These are phyloP conservation scores for Rhodophaea formosa DNA, from an alignment of 2,888 invertebrate genomes.

Conservation along the genomic window DNA sequence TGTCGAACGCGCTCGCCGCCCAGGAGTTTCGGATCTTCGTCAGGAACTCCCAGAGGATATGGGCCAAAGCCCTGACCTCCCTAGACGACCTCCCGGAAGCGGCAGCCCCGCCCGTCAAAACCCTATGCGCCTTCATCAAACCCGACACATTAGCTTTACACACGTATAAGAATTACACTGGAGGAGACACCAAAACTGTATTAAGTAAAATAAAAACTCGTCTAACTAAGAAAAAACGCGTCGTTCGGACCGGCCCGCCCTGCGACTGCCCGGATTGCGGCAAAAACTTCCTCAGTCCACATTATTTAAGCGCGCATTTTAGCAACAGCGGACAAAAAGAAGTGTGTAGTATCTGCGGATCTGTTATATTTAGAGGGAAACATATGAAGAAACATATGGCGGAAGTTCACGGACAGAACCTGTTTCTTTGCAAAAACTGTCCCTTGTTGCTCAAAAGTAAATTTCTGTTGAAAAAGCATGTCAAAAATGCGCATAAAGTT, in stretches of 20 bases:
- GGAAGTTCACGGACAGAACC: slow-evolving; percentile 43
- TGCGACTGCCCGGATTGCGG: slow-evolving; percentile 62
- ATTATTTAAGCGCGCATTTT: slow-evolving; percentile 57
- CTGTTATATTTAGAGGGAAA: slow-evolving; percentile 45
- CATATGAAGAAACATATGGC: slow-evolving; percentile 54
- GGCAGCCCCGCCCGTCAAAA: slow-evolving; percentile 36
- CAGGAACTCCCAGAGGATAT: slow-evolving; percentile 47
- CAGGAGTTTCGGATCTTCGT: slow-evolving; percentile 59
- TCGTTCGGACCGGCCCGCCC: slow-evolving; percentile 46
- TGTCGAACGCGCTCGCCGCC: slow-evolving; percentile 53
- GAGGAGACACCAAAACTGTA: slow-evolving; percentile 44
- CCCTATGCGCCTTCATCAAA: slow-evolving; percentile 54
- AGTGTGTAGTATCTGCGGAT: slow-evolving; percentile 58
- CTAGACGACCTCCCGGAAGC: slow-evolving; percentile 36
- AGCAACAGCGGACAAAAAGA: slow-evolving; percentile 67
- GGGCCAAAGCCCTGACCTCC: slow-evolving; percentile 50
- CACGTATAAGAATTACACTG: slow-evolving; percentile 48
- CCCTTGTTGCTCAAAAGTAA: slow-evolving; percentile 49
- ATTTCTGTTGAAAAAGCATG: slow-evolving; percentile 45
- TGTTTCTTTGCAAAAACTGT: slow-evolving; percentile 52
- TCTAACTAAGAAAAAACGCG: slow-evolving; percentile 32
- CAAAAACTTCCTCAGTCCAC: slow-evolving; percentile 57
- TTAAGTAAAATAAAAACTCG: slow-evolving; percentile 47
- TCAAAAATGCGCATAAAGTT: slow-evolving; percentile 46
- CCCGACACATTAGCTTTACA: slow-evolving; percentile 48